phyloP scores from a whole-genome alignment of 2,888 invertebrate species.

The Aspidapion aeneum region DNA sequence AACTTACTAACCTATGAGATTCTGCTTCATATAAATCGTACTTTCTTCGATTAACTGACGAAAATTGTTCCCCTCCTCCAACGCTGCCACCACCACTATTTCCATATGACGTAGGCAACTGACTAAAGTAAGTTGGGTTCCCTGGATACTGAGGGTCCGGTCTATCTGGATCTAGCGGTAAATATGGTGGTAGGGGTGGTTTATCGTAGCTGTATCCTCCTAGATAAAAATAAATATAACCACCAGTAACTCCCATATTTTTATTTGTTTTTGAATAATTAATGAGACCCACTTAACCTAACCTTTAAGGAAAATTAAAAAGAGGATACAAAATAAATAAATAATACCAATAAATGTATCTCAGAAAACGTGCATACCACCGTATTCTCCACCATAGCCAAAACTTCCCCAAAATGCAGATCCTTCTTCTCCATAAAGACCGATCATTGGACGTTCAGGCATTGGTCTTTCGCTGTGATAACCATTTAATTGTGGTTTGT shows the following conservation, averaged over 20 bases:
- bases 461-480: neutral
- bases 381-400: neutral
- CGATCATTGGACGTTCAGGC: neutral
- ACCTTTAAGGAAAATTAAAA: neutral
- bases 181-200: neutral
- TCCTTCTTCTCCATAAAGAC: neutral
- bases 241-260: too few relatives aligned
- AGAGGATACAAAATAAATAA: too few relatives aligned
- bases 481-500: neutral
- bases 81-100: conserved; percentile 12
- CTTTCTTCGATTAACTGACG: neutral
- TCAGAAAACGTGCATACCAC: too few relatives aligned
- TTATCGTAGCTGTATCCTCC: neutral
- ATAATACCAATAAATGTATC: too few relatives aligned
- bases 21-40: conserved; percentile 17
- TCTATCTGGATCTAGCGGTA: conserved; percentile 18
- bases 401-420: neutral
- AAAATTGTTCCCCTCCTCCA: neutral
- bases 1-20: conserved; percentile 9
- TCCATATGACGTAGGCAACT: neutral
- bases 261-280: neutral
- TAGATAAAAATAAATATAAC: neutral
- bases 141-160: conserved; percentile 22
- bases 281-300: neutral
- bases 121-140: neutral